A percentile compares a stretch with the other conserved stretches of the same genome.
Evolutionary conservation across 2,888 invertebrate genomes (phyloP).

Genomic region (Nephrocerus scutellatus): DNA sequence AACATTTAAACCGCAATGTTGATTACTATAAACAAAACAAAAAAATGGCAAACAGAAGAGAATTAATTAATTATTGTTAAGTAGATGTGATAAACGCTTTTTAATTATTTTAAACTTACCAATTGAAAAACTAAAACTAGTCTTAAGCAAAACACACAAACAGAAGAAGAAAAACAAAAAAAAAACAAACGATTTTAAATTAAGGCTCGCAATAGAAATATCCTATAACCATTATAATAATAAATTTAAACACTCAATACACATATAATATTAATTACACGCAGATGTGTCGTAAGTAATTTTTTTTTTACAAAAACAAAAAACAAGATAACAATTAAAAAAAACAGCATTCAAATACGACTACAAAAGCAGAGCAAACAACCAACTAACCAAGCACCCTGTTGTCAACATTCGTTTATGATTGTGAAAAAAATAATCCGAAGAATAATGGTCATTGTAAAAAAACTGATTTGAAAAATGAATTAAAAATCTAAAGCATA

Average conservation of each 20-base stretch:
- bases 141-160: too few relatives aligned
- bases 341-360: constrained; percentile 11
- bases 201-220: constrained; percentile 13
- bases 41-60: too few relatives aligned
- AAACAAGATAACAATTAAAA: constrained; percentile 7
- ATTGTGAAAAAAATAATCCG: constrained; percentile 4
- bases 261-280: too few relatives aligned
- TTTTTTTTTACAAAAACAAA: constrained; percentile 4
- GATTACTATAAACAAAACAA: not conserved
- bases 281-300: too few relatives aligned
- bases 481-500: constrained; percentile 2
- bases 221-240: too few relatives aligned
- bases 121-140: too few relatives aligned
- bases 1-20: not conserved
- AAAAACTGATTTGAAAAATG: constrained; percentile 18
- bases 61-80: constrained; percentile 23
- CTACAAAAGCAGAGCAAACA: constrained; percentile 1
- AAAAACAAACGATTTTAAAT: constrained; percentile 9
- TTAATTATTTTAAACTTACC: constrained; percentile 21
- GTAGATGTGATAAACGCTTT: constrained; percentile 24
- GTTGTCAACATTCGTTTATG: too few relatives aligned
- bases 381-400: constrained; percentile 4
- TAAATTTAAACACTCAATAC: too few relatives aligned
- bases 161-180: constrained; percentile 7
- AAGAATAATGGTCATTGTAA: constrained; percentile 3